phyloP scores from a whole-genome alignment of 2,888 invertebrate species.

The Ligdia adustata region DNA sequence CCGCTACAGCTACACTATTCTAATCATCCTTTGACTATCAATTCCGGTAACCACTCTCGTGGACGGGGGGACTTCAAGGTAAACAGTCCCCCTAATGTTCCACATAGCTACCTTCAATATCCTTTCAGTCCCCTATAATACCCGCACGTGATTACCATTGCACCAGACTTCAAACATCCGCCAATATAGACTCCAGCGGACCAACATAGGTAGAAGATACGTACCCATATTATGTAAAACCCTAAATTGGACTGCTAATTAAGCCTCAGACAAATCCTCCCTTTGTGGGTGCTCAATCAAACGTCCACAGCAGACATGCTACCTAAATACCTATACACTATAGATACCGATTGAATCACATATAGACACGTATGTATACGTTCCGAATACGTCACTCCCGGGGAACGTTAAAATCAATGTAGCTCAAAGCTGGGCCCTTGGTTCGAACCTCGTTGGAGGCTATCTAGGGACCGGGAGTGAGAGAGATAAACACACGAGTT shows the following conservation, averaged over 20 bases:
- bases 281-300: slow-evolving; percentile 20
- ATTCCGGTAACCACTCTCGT: background rate
- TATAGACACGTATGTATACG: slow-evolving; percentile 2
- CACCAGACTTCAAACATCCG: slow-evolving; percentile 11
- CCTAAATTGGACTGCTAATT: slow-evolving; percentile 19
- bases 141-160: background rate
- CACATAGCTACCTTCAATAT: background rate
- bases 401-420: slow-evolving; percentile 60
- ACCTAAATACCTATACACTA: slow-evolving; percentile 15
- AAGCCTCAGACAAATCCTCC: slow-evolving; percentile 16
- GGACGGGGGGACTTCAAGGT: background rate
- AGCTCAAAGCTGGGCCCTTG: slow-evolving; percentile 46
- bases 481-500: slow-evolving; percentile 32
- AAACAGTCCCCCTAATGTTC: background rate
- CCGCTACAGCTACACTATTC: background rate
- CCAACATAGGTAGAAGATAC: background rate
- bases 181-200: background rate
- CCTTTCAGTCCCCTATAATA: slow-evolving; percentile 1
- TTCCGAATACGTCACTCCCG: slow-evolving; percentile 30
- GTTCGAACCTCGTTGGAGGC: slow-evolving; percentile 38
- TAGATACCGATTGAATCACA: slow-evolving; percentile 6
- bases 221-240: slow-evolving; percentile 8
- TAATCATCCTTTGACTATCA: background rate
- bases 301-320: slow-evolving; percentile 14
- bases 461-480: slow-evolving; percentile 47